phyloP scores from a whole-genome alignment of 2,888 invertebrate species.

The Chrysodeixis includens region DNA sequence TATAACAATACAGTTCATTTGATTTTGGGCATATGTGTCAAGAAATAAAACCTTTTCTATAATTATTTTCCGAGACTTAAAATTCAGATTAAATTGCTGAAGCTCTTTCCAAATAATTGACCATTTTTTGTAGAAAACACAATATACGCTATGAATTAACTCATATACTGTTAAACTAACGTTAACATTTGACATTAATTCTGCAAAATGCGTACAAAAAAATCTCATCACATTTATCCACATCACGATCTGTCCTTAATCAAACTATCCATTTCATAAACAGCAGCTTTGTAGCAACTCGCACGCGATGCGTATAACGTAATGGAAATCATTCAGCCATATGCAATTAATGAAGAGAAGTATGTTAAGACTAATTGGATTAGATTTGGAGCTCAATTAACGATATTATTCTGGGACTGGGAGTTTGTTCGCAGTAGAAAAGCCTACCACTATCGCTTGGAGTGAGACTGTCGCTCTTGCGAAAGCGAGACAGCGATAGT shows the following conservation, averaged over 20 bases:
- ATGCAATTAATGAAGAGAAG: constrained; percentile 42
- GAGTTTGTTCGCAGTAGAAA: not conserved
- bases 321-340: constrained; percentile 44
- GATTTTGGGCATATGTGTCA: not conserved
- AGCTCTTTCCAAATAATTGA: too few relatives aligned
- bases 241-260: not conserved
- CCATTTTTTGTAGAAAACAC: too few relatives aligned
- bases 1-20: not conserved
- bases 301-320: constrained; percentile 48
- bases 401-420: constrained; percentile 39
- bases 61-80: too few relatives aligned
- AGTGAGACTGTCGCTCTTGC: too few relatives aligned
- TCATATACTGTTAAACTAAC: too few relatives aligned
- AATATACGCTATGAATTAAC: too few relatives aligned
- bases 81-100: too few relatives aligned
- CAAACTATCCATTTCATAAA: constrained; percentile 39
- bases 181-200: too few relatives aligned
- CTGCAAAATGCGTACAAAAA: too few relatives aligned
- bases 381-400: constrained; percentile 40
- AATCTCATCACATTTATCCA: not conserved
- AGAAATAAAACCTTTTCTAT: not conserved
- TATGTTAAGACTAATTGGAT: constrained; percentile 35
- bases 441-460: too few relatives aligned
- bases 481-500: too few relatives aligned
- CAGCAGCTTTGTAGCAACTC: constrained; percentile 24